Conservation (phyloP, 2,888 invertebrate genomes). For the Resseliella maxima region DNA sequence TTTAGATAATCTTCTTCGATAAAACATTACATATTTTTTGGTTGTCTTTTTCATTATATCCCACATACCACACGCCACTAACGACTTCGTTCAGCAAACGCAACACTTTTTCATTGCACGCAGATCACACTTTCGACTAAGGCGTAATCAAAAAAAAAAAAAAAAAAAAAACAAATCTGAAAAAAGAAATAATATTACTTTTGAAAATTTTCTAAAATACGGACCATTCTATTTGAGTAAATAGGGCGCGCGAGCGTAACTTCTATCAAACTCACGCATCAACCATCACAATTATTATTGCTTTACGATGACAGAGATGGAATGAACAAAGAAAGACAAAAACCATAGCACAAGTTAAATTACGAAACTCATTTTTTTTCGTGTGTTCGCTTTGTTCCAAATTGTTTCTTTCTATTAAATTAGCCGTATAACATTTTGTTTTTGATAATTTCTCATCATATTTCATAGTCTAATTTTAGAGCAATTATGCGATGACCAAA, state of each 20-base stretch:
- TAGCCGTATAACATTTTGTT: conserved; percentile 38
- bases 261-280: conserved; percentile 25
- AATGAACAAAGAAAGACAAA: neutral
- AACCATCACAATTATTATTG: conserved; percentile 33
- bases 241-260: neutral
- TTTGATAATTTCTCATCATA: conserved; percentile 48
- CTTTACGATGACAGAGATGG: neutral
- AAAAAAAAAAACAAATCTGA: neutral
- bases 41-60: conserved; percentile 22
- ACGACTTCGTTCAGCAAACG: neutral
- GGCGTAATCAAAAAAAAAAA: neutral
- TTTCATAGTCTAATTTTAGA: conserved; percentile 47
- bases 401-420: conserved; percentile 46
- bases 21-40: conserved; percentile 37
- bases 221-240: neutral
- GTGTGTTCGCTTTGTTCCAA: neutral
- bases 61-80: conserved; percentile 5
- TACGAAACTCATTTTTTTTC: conserved; percentile 29
- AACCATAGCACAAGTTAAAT: conserved; percentile 24
- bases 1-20: conserved; percentile 22
- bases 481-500: conserved; percentile 5
- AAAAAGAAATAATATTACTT: no score
- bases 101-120: neutral
- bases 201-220: neutral
- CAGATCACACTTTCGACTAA: neutral